A percentile compares a stretch with the other conserved stretches of the same genome.
phyloP scores from a whole-genome alignment of 2,888 invertebrate species.

The Ennomos quercinarius region DNA sequence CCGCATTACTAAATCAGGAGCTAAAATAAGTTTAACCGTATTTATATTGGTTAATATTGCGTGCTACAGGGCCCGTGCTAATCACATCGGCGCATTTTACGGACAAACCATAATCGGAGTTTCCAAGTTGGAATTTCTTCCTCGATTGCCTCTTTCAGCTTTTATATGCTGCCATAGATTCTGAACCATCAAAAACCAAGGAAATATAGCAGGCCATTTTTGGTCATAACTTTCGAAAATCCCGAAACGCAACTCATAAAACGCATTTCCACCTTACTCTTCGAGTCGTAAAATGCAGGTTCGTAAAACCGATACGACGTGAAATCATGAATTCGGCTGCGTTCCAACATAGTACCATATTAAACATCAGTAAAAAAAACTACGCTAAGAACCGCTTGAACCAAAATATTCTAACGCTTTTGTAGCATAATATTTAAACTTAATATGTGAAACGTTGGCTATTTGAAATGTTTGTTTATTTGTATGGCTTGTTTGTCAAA shows the following conservation, averaged over 20 bases:
- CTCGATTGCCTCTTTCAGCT: constrained; percentile 29
- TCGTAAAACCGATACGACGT: constrained; percentile 37
- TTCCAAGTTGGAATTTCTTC: constrained; percentile 26
- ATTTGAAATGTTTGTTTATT: no score
- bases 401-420: no score
- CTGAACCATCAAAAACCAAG: constrained; percentile 29
- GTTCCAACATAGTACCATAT: constrained; percentile 16
- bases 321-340: constrained; percentile 36
- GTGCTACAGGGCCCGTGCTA: constrained; percentile 15
- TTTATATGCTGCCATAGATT: constrained; percentile 30
- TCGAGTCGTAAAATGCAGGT: constrained; percentile 32
- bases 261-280: constrained; percentile 33
- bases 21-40: constrained; percentile 9
- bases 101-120: constrained; percentile 26
- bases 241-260: constrained; percentile 31
- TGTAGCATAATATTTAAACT: no score
- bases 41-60: constrained; percentile 19
- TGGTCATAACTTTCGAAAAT: constrained; percentile 31
- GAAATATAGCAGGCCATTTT: constrained; percentile 32
- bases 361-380: constrained; percentile 10
- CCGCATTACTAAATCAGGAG: neutral
- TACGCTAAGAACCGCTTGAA: no score
- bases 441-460: no score
- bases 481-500: no score
- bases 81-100: constrained; percentile 23